Evolutionary conservation across 2,797 vertebrate genomes (phyloP).

Genomic region (Pitangus sulphuratus): DNA sequence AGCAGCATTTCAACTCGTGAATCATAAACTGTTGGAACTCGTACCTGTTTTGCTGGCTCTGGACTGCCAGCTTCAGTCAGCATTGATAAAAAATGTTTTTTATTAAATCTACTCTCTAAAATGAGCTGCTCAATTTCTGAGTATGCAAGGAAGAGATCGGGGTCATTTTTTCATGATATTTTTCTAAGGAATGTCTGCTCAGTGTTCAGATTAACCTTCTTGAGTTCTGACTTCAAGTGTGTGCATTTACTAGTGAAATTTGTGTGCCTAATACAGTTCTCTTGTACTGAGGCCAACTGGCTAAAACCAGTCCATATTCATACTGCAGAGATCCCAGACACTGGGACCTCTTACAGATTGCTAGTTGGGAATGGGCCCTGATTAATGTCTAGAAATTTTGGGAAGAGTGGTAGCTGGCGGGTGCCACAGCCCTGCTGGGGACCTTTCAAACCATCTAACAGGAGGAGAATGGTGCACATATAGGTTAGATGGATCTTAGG

Average conservation of each 20-base stretch:
- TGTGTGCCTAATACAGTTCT: neutral
- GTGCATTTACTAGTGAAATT: neutral
- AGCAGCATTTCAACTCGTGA: neutral
- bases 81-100: neutral
- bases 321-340: neutral
- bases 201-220: neutral
- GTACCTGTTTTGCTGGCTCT: neutral
- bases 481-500: neutral
- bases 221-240: neutral
- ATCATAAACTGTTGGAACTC: neutral
- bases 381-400: neutral
- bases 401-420: neutral
- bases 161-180: neutral
- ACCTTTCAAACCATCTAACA: neutral
- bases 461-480: neutral
- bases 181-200: neutral
- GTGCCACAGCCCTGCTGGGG: neutral
- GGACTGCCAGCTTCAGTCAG: neutral
- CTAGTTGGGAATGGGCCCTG: neutral
- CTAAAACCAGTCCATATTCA: neutral
- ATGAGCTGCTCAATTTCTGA: neutral
- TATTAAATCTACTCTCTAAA: neutral
- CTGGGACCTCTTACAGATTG: neutral
- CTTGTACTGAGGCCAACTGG: neutral
- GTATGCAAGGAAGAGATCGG: neutral